Percentiles rank a stretch among this genome's conserved stretches.
Conservation (phyloP, 2,113 vertebrate genomes). For the Cottus gobio region DNA sequence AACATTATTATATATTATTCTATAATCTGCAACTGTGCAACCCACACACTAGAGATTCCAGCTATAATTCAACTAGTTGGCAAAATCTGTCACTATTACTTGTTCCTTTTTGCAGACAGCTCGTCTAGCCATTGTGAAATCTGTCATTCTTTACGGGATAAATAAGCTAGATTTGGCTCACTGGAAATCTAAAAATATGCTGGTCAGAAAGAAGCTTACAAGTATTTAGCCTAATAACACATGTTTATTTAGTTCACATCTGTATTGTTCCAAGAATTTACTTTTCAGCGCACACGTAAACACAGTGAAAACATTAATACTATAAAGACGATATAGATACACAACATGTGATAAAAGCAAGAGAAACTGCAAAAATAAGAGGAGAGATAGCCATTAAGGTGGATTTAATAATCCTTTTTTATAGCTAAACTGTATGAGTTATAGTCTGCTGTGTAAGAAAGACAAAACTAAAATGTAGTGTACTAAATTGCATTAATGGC, state of each 20-base stretch:
- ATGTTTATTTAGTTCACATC: not conserved
- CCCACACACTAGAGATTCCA: not conserved
- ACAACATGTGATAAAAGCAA: not conserved
- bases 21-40: not conserved
- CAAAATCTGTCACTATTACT: not conserved
- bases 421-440: not conserved
- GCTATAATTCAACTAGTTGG: not conserved
- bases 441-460: not conserved
- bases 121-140: not conserved
- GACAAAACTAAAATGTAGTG: not conserved
- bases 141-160: not conserved
- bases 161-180: constrained; percentile 10
- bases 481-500: not conserved
- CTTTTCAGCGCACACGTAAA: not conserved
- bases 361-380: not conserved
- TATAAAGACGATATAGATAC: not conserved
- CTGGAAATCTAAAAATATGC: constrained; percentile 10
- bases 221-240: constrained; percentile 19
- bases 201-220: constrained; percentile 17
- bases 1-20: not conserved
- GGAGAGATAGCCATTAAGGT: not conserved
- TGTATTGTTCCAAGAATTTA: not conserved
- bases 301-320: not conserved
- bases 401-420: not conserved
- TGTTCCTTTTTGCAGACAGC: constrained; percentile 6